phyloP scores from a whole-genome alignment of 1,140 invertebrate species.

The Archegozetes longisetosus region DNA sequence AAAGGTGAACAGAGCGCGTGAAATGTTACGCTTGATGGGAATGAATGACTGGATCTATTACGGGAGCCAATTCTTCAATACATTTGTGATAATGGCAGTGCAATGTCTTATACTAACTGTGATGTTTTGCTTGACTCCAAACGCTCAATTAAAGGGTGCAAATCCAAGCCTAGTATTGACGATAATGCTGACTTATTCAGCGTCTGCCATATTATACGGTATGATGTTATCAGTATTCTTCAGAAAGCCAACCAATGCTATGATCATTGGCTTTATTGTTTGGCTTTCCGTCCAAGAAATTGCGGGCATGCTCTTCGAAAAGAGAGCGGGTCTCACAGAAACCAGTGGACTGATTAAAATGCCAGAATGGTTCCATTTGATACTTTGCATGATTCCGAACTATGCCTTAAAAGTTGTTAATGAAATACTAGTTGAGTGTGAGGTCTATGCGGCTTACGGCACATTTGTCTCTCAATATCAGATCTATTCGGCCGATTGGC shows the following conservation, averaged over 20 bases:
- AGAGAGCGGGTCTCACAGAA: conserved; percentile 6
- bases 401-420: conserved; percentile 5
- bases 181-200: conserved; percentile 5
- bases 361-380: conserved; percentile 3
- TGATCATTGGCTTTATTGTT: conserved; percentile 11
- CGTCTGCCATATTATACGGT: conserved; percentile 9
- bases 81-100: conserved; percentile 10
- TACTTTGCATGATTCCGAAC: conserved; percentile 9
- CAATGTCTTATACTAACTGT: conserved; percentile 10
- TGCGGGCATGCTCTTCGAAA: conserved; percentile 2
- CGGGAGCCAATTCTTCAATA: conserved; percentile 5
- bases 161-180: conserved; percentile 5
- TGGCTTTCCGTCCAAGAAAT: conserved; percentile 9
- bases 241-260: conserved; percentile 11
- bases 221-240: conserved; percentile 12
- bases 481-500: conserved; percentile 9
- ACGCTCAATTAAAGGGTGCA: conserved; percentile 12
- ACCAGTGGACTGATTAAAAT: conserved; percentile 2
- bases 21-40: conserved; percentile 16
- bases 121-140: conserved; percentile 2
- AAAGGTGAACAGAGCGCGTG: conserved; percentile 8
- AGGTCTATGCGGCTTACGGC: conserved; percentile 6
- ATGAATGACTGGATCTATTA: conserved; percentile 15
- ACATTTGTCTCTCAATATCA: conserved; percentile 10
- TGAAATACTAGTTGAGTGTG: conserved; percentile 9